These are phyloP conservation scores for Pherbina coryleti DNA, from an alignment of 2,888 invertebrate genomes.

Conservation along the genomic window DNA sequence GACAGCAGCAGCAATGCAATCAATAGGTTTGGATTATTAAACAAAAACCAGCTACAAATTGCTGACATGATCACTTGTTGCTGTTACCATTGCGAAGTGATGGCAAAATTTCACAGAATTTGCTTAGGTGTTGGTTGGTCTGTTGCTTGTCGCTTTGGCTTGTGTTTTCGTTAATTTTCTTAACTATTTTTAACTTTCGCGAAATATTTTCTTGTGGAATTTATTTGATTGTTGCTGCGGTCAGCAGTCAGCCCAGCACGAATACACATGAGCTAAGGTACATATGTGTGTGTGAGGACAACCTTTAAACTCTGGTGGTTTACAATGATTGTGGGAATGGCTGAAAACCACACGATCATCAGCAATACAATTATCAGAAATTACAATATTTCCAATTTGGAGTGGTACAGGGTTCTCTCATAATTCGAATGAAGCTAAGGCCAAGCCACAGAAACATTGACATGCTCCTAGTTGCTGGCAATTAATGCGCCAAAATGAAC, in stretches of 20 bases:
- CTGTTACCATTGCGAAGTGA: too few species aligned
- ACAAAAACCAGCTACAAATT: slow-evolving; percentile 24
- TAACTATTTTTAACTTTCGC: slow-evolving; percentile 18
- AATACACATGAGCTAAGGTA: background rate
- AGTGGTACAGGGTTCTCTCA: too few species aligned
- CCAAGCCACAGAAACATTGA: too few species aligned
- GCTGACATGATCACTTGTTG: slow-evolving; percentile 32
- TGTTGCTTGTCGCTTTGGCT: background rate
- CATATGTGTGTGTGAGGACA: background rate
- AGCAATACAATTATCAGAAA: too few species aligned
- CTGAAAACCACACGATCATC: background rate
- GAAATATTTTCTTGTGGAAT: background rate
- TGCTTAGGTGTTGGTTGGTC: background rate
- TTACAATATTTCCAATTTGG: too few species aligned
- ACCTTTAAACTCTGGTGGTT: slow-evolving; percentile 9
- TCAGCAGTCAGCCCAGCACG: background rate
- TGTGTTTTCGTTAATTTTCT: background rate
- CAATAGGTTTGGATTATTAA: slow-evolving; percentile 23
- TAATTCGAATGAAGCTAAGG: too few species aligned
- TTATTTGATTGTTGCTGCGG: background rate
- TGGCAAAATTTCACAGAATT: background rate
- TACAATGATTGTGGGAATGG: slow-evolving; percentile 14
- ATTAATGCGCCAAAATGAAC: background rate
- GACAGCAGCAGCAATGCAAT: slow-evolving; percentile 26
- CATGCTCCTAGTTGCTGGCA: background rate